These are phyloP conservation scores for Naja naja DNA, from an alignment of 2,113 vertebrate genomes.

Conservation along the genomic window DNA sequence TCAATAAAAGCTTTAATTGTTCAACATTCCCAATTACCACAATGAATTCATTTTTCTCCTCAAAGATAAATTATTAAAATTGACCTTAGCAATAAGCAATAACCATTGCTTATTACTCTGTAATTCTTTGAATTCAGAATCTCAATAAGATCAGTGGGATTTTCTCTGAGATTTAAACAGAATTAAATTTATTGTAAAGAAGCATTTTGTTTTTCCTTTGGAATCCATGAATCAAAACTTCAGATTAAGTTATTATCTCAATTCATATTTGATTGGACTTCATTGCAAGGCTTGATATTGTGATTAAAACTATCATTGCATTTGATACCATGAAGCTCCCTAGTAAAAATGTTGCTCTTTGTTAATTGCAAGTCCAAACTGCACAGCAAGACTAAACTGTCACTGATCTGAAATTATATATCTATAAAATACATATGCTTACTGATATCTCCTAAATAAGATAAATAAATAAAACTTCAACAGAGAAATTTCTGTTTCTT, in stretches of 20 bases:
- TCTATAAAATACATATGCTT: not conserved
- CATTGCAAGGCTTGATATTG: not conserved
- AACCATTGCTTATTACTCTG: not conserved
- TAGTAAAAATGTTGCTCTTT: not conserved
- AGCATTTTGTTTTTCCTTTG: not conserved
- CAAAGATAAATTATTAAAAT: not conserved
- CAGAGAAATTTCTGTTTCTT: not conserved
- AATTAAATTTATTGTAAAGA: not conserved
- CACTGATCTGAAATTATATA: not conserved
- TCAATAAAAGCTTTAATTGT: not conserved
- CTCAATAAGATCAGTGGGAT: not conserved
- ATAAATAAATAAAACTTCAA: not conserved
- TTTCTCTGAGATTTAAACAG: not conserved
- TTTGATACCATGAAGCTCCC: not conserved
- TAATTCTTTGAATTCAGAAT: not conserved
- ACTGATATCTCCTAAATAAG: not conserved
- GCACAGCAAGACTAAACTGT: not conserved
- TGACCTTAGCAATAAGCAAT: not conserved
- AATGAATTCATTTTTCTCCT: not conserved
- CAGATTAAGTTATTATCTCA: not conserved
- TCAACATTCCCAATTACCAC: not conserved
- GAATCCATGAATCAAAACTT: not conserved
- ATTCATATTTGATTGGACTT: not conserved
- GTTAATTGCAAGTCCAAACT: not conserved
- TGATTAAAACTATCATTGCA: not conserved